These are phyloP conservation scores for Xenus cinereus DNA, from an alignment of 2,113 vertebrate species.

Conservation along the genomic window DNA sequence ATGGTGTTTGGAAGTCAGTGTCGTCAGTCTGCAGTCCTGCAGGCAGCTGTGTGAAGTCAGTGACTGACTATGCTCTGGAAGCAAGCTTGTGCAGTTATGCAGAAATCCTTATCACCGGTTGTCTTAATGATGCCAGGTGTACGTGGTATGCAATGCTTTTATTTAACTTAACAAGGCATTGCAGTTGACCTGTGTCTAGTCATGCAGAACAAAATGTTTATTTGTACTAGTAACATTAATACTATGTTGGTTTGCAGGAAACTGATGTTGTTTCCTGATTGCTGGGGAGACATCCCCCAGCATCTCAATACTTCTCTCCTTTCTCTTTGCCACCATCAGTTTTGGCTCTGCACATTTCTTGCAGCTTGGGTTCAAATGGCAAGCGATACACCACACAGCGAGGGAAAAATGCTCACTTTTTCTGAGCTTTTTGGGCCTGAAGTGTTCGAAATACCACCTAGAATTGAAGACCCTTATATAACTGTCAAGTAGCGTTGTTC, in stretches of 20 bases:
- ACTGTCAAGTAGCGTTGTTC: accelerated
- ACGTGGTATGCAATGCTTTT: neutral
- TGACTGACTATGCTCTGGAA: neutral
- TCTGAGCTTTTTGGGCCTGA: neutral
- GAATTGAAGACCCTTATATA: neutral
- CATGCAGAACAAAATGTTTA: neutral
- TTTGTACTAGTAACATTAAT: neutral
- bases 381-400: accelerated
- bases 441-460: neutral
- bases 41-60: neutral
- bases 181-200: neutral
- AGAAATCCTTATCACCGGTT: neutral
- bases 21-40: neutral
- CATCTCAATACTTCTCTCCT: neutral
- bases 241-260: neutral
- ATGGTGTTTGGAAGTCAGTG: neutral
- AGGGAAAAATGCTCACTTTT: accelerated
- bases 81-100: neutral
- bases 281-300: neutral
- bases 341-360: neutral
- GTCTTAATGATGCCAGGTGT: neutral
- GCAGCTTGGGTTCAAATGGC: neutral
- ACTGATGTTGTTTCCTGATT: neutral
- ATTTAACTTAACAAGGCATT: neutral
- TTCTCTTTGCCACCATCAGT: neutral